A percentile compares a stretch with the other conserved stretches of the same genome.
phyloP scores from a whole-genome alignment of 2,888 invertebrate genomes.

The Hemaris fuciformis region DNA sequence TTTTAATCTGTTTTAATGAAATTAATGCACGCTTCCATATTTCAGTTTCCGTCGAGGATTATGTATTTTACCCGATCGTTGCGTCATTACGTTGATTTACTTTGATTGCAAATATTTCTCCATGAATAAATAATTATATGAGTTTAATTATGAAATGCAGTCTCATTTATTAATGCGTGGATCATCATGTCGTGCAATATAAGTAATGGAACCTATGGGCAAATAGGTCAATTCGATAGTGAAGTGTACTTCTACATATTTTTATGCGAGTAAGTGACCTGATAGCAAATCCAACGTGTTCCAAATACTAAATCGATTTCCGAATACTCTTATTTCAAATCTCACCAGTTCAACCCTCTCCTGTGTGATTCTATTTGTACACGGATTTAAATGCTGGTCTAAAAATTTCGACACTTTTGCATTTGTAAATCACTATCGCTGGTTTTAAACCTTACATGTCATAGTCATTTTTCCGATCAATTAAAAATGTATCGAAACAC shows the following conservation, averaged over 20 bases:
- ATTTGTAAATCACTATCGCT: too few species aligned
- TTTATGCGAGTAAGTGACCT: too few species aligned
- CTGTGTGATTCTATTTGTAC: too few species aligned
- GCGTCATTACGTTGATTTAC: background rate
- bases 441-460: too few species aligned
- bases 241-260: too few species aligned
- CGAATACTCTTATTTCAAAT: too few species aligned
- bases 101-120: background rate
- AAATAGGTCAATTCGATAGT: background rate
- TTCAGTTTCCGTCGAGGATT: background rate
- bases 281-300: too few species aligned
- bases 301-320: too few species aligned
- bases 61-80: background rate
- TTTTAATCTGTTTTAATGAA: constrained; percentile 5
- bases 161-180: background rate
- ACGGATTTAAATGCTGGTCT: too few species aligned
- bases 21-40: background rate
- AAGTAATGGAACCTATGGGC: background rate
- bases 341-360: too few species aligned
- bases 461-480: background rate
- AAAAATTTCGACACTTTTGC: too few species aligned
- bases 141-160: background rate
- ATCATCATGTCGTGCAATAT: background rate
- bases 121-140: background rate
- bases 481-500: background rate